These are phyloP conservation scores for Paramormyrops kingsleyae DNA, from an alignment of 2,113 vertebrate species.

Conservation along the genomic window DNA sequence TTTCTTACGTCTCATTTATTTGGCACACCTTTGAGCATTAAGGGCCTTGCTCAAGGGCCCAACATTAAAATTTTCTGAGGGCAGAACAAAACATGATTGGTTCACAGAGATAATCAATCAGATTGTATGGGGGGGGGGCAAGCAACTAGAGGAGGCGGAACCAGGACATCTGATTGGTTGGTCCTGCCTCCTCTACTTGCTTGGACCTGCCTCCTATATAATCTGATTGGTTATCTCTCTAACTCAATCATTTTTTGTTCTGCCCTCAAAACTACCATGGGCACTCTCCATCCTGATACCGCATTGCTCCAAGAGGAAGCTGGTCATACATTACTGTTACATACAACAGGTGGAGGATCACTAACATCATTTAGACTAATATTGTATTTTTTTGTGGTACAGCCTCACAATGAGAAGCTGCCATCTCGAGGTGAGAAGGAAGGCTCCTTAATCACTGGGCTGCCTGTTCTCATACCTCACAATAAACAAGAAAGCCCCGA, in stretches of 20 bases:
- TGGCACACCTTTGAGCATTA: background rate
- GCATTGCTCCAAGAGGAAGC: background rate
- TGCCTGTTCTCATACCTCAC: background rate
- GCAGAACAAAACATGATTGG: background rate
- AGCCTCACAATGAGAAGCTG: background rate
- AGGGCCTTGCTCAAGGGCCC: background rate
- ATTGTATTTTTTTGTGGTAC: background rate
- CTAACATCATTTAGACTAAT: background rate
- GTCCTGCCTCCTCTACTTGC: background rate
- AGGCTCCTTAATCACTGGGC: background rate
- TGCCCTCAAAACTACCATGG: background rate
- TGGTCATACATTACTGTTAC: background rate
- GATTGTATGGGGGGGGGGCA: background rate
- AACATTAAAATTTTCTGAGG: background rate
- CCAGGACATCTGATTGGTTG: background rate
- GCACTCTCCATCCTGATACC: background rate
- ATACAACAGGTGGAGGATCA: background rate
- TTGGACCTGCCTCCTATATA: background rate
- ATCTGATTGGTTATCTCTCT: background rate
- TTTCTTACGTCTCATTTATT: background rate
- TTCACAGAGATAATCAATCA: background rate
- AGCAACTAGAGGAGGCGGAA: background rate
- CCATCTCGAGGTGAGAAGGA: background rate
- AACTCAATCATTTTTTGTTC: background rate
- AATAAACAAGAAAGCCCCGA: background rate